Base-by-base conservation (phyloP, 2,797 vertebrate species). In the Hemibagrus guttatus region DNA sequence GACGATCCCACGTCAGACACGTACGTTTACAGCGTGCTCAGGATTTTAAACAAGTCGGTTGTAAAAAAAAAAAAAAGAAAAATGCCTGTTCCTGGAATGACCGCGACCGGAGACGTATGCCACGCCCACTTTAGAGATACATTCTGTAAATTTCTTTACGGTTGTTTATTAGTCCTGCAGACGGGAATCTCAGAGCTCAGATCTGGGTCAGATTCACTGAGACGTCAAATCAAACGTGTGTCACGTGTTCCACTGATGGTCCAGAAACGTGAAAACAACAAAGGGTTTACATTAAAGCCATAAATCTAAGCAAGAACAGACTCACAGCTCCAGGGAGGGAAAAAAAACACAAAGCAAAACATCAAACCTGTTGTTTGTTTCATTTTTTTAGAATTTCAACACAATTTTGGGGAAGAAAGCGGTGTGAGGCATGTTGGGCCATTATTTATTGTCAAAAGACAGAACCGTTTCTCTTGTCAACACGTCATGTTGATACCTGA, bases 181-280 rank as follows among this genome's bases (percentile, higher is more conserved):
- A 23, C 4, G 2, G 52, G 52, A 56, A 19, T 31, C 75, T 78
- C 11, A 3, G n/a, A 39, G 76, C 56, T 79, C 31, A 1, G 59
- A 79, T 79, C 76, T 80, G 78, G 78, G 46, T 61, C 78, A 61
- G 56, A 61, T 8, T 78, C 52, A 9, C 75, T 35, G 75, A 35
- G 52, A 28, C 19, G 75, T 78, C 13, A 78, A 78, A 58, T 78
- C 75, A 19, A 31, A 31, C n/a, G 9, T 56, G 74, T 54, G n/a
- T 56, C n/a, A 56, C 52, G 39, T 21, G 68, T 72, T 46, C 69
- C 39, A 72, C 69, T 49, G 13, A 28, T 21, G 28, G 28, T 78
- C 52, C 28, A 31, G n/a, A 56, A 56, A 31, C 21, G 28, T 31
- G 28, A 17, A 31, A 6, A 54, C 17, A 31, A 31, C 7, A 19